Evolutionary conservation across 2,797 vertebrate genomes (phyloP).

Genomic region (Novumbra hubbsi): DNA sequence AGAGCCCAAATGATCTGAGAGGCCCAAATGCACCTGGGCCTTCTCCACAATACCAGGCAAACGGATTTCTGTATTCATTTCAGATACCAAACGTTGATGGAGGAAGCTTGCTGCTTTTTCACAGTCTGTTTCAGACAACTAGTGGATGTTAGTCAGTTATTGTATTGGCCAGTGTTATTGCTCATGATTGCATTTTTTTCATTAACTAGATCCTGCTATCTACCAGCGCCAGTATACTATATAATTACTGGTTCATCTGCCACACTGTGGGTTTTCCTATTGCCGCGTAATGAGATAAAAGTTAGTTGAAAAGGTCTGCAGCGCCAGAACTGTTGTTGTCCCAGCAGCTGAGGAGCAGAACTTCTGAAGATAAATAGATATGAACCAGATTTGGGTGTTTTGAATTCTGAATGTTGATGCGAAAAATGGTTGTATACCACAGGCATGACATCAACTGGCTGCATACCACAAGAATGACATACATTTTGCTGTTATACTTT

Average conservation of each 20-base stretch:
- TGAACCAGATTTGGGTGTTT: background rate
- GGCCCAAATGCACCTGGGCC: background rate
- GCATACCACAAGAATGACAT: too few relatives aligned
- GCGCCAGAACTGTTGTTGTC: background rate
- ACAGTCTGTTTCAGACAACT: background rate
- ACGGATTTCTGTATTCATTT: background rate
- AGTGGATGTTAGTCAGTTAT: background rate
- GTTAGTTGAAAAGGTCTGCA: background rate
- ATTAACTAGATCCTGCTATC: background rate
- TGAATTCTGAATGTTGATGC: too few relatives aligned
- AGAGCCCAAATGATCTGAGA: background rate
- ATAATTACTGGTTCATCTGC: background rate
- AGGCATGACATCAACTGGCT: too few relatives aligned
- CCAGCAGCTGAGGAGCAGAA: background rate
- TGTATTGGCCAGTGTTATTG: background rate
- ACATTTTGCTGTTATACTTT: too few relatives aligned
- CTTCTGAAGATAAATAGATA: background rate
- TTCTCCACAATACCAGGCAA: background rate
- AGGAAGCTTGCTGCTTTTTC: background rate
- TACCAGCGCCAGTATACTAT: background rate
- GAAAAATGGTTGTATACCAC: too few relatives aligned
- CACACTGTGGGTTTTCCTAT: background rate
- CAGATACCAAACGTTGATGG: conserved; percentile 1
- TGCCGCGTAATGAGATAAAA: background rate
- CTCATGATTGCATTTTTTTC: background rate